Percentiles rank a stretch among this genome's conserved stretches.
Evolutionary conservation across 2,888 invertebrate genomes (phyloP).

Genomic region (Archaeoteleia sp.): DNA sequence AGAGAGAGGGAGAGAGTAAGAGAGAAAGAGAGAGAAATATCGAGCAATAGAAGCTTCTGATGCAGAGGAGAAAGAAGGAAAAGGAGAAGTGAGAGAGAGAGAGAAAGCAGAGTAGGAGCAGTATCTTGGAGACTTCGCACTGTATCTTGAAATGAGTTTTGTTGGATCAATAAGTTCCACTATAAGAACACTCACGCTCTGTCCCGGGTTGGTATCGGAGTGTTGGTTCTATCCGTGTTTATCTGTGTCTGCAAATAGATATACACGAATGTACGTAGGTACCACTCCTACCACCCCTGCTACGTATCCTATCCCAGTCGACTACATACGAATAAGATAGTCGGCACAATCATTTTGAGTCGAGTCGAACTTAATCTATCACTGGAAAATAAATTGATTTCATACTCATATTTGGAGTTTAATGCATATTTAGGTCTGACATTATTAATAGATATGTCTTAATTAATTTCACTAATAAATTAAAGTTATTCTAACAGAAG

Average conservation of each 20-base stretch:
- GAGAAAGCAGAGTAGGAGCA: conserved; percentile 67
- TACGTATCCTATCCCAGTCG: conserved; percentile 57
- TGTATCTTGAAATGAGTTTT: conserved; percentile 76
- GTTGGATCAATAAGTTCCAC: conserved; percentile 76
- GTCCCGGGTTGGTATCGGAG: conserved; percentile 67
- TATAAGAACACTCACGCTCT: conserved; percentile 75
- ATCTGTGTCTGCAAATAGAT: conserved; percentile 75
- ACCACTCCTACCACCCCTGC: conserved; percentile 56
- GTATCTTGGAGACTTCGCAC: conserved; percentile 76
- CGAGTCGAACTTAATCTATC: conserved; percentile 71
- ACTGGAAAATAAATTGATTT: conserved; percentile 4
- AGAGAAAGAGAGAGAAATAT: conserved; percentile 50
- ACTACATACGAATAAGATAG: conserved; percentile 68
- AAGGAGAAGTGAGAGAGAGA: conserved; percentile 57
- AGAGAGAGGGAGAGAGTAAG: conserved; percentile 46
- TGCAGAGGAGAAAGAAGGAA: conserved; percentile 51
- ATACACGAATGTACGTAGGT: conserved; percentile 69
- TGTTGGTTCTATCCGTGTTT: conserved; percentile 71
- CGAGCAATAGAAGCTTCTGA: conserved; percentile 53
- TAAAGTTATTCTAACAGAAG: too few species aligned
- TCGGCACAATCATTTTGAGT: conserved; percentile 70
- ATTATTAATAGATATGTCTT: too few species aligned
- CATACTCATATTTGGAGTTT: neutral
- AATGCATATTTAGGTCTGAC: too few species aligned
- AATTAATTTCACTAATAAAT: too few species aligned